Evolutionary conservation across 1,140 invertebrate genomes (phyloP).

Genomic region (Meloidogyne hapla): DNA sequence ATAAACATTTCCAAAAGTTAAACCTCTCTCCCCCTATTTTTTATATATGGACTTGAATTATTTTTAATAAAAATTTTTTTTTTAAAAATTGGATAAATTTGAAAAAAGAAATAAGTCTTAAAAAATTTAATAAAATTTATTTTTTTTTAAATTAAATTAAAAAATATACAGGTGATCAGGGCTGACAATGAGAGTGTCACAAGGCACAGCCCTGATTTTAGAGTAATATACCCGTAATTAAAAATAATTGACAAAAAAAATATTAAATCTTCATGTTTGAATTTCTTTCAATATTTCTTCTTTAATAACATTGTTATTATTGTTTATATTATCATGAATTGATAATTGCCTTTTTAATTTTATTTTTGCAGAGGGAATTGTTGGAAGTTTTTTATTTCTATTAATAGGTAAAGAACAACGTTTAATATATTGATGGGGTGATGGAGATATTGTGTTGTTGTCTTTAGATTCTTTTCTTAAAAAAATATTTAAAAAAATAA

Average conservation of each 20-base stretch:
- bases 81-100: too few species aligned
- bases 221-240: neutral
- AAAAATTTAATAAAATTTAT: too few species aligned
- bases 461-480: neutral
- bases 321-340: neutral
- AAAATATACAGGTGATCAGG: too few species aligned
- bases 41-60: too few species aligned
- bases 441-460: neutral
- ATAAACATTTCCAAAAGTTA: neutral
- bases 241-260: neutral
- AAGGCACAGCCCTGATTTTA: too few species aligned
- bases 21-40: neutral
- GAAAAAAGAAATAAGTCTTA: too few species aligned
- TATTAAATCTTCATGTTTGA: too few species aligned
- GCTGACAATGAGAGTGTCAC: too few species aligned
- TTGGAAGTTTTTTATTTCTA: neutral
- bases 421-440: neutral
- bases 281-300: neutral
- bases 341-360: constrained; percentile 4
- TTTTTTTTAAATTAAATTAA: too few species aligned
- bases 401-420: neutral
- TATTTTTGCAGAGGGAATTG: neutral
- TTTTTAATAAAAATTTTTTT: too few species aligned
- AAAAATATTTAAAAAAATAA: neutral
- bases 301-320: neutral